These are phyloP conservation scores for Monoplex corrugatus DNA, from an alignment of 2,888 invertebrate genomes.

Conservation along the genomic window DNA sequence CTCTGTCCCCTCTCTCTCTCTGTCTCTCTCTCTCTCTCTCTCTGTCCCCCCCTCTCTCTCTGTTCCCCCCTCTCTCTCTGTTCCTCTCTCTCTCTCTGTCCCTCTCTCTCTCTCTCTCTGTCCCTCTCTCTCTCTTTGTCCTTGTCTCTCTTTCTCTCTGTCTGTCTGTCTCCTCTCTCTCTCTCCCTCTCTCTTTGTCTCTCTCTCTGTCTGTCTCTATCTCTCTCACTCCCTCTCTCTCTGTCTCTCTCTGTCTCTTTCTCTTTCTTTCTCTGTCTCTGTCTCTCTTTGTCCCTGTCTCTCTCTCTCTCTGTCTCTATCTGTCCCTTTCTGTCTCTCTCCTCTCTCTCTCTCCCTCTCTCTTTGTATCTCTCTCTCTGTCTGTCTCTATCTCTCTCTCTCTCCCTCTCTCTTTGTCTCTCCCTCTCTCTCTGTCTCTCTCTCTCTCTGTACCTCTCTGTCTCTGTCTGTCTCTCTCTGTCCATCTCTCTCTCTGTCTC, in stretches of 20 bases:
- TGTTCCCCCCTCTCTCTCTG: too few species aligned
- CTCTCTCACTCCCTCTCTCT: background rate
- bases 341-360: background rate
- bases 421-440: background rate
- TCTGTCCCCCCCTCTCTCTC: background rate
- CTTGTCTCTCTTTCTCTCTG: too few species aligned
- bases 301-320: background rate
- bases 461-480: background rate
- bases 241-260: background rate
- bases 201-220: background rate
- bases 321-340: too few species aligned
- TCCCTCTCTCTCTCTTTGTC: background rate
- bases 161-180: background rate
- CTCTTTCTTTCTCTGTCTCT: too few species aligned
- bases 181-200: too few species aligned
- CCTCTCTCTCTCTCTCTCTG: too few species aligned
- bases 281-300: background rate
- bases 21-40: background rate
- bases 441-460: too few species aligned
- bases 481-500: background rate
- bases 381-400: background rate
- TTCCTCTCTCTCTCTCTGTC: too few species aligned
- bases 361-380: too few species aligned
- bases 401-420: too few species aligned
- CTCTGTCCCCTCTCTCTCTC: background rate